A percentile compares a stretch with the other conserved stretches of the same genome.
Conservation (phyloP, 2,797 vertebrate genomes). For the Enteromius treurensis region DNA sequence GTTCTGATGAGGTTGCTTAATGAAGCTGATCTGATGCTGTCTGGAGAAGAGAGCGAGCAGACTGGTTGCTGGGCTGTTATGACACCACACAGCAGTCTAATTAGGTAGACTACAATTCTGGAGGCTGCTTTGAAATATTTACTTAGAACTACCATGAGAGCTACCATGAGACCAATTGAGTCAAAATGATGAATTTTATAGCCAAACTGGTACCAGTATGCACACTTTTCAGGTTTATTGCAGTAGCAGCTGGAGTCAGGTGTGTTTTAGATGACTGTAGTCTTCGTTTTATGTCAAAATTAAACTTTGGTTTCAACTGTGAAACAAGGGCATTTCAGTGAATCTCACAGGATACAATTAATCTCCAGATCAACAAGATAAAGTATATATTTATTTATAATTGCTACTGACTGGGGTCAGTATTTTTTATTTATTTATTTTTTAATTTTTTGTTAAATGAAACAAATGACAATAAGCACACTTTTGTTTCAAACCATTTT, state of each 20-base stretch:
- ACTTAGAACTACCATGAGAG: slow-evolving; percentile 21
- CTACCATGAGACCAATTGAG: slow-evolving; percentile 7
- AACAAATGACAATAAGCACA: not conserved
- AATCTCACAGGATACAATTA: not conserved
- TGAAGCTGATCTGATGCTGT: slow-evolving; percentile 28
- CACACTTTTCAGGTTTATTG: not conserved
- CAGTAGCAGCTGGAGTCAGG: not conserved
- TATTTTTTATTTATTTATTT: accelerated
- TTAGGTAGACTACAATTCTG: not conserved
- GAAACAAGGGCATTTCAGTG: not conserved
- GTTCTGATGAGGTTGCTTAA: slow-evolving; percentile 26
- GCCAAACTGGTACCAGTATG: not conserved
- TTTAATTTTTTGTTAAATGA: not conserved
- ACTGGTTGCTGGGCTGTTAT: not conserved
- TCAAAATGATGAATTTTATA: slow-evolving; percentile 20
- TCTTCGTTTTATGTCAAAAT: not conserved
- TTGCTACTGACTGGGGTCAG: not conserved
- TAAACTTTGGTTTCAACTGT: not conserved
- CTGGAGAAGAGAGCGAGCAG: slow-evolving; percentile 4
- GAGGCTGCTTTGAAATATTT: slow-evolving; percentile 27
- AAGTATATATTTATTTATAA: not conserved
- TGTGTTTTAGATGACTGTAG: not conserved
- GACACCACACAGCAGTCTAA: slow-evolving; percentile 22
- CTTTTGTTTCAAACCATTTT: not conserved
- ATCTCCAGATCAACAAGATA: not conserved